A percentile compares a stretch with the other conserved stretches of the same genome.
Evolutionary conservation across 2,888 invertebrate species (phyloP).

Genomic region (Epinotia demarniana): DNA sequence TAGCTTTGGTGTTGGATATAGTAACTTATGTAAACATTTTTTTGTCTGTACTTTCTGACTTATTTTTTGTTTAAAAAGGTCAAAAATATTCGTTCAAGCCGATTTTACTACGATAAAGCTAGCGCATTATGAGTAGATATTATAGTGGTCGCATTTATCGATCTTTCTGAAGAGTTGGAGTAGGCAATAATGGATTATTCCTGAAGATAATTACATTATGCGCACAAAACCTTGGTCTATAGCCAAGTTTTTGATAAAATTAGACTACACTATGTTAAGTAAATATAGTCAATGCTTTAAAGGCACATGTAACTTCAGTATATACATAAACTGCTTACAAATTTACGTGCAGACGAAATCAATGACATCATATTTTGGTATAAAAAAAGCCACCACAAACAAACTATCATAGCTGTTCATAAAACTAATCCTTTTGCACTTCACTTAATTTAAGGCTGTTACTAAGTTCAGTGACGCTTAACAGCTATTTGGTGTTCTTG

Average conservation of each 20-base stretch:
- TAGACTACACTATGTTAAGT: not conserved
- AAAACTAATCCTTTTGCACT: not conserved
- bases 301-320: not conserved
- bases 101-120: too few species aligned
- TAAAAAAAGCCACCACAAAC: not conserved
- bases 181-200: not conserved
- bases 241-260: not conserved
- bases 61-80: too few species aligned
- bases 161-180: not conserved
- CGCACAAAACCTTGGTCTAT: not conserved
- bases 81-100: too few species aligned
- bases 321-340: not conserved
- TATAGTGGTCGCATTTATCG: not conserved
- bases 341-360: not conserved
- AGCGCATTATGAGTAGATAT: not conserved
- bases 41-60: too few species aligned
- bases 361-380: not conserved
- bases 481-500: constrained; percentile 81
- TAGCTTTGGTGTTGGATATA: not conserved
- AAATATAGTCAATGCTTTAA: too few species aligned
- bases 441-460: constrained; percentile 31
- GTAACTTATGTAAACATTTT: too few species aligned
- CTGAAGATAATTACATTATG: too few species aligned
- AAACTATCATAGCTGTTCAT: not conserved
- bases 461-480: constrained; percentile 67